These are phyloP conservation scores for Tor tambroides DNA, from an alignment of 2,113 vertebrate genomes.

Conservation along the genomic window DNA sequence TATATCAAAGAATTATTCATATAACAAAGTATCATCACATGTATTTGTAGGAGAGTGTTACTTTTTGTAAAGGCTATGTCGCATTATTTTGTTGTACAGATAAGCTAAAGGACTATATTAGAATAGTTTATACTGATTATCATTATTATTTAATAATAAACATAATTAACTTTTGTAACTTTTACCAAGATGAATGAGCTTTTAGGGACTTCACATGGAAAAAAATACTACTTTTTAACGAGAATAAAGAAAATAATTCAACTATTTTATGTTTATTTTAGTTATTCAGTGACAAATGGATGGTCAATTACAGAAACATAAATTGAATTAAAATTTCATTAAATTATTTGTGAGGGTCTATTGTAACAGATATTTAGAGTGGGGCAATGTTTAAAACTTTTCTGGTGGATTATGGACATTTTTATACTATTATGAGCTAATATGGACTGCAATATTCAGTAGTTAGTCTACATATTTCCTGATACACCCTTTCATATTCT, in stretches of 20 bases:
- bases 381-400: not conserved
- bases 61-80: too few relatives aligned
- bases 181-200: not conserved
- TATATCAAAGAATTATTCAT: too few relatives aligned
- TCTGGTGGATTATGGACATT: not conserved
- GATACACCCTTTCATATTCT: not conserved
- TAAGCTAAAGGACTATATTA: not conserved
- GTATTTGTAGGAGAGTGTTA: too few relatives aligned
- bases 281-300: not conserved
- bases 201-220: too few relatives aligned
- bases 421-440: not conserved
- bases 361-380: too few relatives aligned
- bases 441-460: not conserved
- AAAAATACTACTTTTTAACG: not conserved
- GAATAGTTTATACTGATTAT: not conserved
- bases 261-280: not conserved
- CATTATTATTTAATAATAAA: not conserved
- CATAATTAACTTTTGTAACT: too few relatives aligned
- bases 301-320: not conserved
- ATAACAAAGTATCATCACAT: too few relatives aligned
- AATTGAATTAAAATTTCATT: too few relatives aligned
- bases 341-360: not conserved
- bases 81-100: not conserved
- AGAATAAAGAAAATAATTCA: not conserved
- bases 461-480: not conserved